Evolutionary conservation across 1,140 invertebrate genomes (phyloP), one percentile per base, ranked within the genome.

Genomic region (Leptinotarsa undecemlineata): DNA sequence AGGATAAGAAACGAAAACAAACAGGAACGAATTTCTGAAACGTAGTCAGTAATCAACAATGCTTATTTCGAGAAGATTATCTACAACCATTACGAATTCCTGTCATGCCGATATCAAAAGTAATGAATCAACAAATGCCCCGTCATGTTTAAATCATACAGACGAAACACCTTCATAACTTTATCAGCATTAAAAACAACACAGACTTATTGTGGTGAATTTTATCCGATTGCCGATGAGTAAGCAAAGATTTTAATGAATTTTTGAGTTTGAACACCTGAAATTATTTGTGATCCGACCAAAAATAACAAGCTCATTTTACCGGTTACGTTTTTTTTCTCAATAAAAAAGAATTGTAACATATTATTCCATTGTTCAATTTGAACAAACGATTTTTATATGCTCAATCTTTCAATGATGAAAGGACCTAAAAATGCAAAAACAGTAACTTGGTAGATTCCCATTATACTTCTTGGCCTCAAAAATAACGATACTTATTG

Each of bases 171-270:
- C n/a, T 19, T 19, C 15, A 57, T 57, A 57, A 57, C 17, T 57
- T 57, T 57, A 57, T 57, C 51, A 57, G 51, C 51, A n/a, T 57
- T 19, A 19, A 57, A 57, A 57, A 57, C 51, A 57, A 57, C 51
- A n/a, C 15, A 57, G 15, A 57, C n/a, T 57, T 17, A 17, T 19
- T 17, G 51, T 57, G 6, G 15, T 57, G 51, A 57, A 57, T 57
- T 17, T 57, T 57, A 57, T 57, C 51, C 51, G 6, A 17, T 57
- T 17, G n/a, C 51, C 51, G 17, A 57, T 57, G 51, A 57, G 15
- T 15, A 57, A 57, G 51, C 51, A 57, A 57, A 15, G 51, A 57
- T 57, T 17, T 57, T 57, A 42, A 42, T 42, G 33, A 42, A 42
- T 42, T 42, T 42, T 42, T 42, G 8, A 42, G 33, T 42, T 42